Conservation (phyloP, 2,113 vertebrate species). For the Smithornis capensis region DNA sequence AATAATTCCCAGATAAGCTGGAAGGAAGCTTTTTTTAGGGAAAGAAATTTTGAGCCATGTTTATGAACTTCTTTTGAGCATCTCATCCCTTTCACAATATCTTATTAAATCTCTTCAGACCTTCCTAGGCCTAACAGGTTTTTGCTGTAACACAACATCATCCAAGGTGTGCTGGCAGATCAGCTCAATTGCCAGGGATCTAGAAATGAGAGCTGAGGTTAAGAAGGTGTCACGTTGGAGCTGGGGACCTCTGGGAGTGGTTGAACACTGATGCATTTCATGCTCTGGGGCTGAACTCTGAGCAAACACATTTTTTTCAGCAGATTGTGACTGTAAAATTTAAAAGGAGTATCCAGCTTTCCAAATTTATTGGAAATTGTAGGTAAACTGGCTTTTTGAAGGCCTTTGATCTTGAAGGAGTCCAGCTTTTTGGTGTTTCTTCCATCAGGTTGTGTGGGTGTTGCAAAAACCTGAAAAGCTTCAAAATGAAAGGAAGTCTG, state of each 20-base stretch:
- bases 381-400: neutral
- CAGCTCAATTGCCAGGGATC: neutral
- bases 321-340: neutral
- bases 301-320: neutral
- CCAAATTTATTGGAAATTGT: neutral
- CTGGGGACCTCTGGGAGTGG: neutral
- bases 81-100: neutral
- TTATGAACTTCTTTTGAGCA: neutral
- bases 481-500: neutral
- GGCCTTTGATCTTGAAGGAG: neutral
- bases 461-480: neutral
- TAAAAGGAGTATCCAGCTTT: neutral
- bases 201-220: neutral
- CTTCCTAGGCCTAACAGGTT: neutral
- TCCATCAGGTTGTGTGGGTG: neutral
- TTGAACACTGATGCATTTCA: neutral
- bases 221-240: neutral
- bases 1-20: neutral
- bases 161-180: neutral
- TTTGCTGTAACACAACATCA: neutral
- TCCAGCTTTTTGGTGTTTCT: neutral
- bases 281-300: neutral
- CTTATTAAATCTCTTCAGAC: neutral
- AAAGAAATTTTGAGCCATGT: neutral
- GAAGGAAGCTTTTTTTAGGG: neutral